Evolutionary conservation across 2,113 vertebrate species (phyloP).

Genomic region (Bufo bufo): DNA sequence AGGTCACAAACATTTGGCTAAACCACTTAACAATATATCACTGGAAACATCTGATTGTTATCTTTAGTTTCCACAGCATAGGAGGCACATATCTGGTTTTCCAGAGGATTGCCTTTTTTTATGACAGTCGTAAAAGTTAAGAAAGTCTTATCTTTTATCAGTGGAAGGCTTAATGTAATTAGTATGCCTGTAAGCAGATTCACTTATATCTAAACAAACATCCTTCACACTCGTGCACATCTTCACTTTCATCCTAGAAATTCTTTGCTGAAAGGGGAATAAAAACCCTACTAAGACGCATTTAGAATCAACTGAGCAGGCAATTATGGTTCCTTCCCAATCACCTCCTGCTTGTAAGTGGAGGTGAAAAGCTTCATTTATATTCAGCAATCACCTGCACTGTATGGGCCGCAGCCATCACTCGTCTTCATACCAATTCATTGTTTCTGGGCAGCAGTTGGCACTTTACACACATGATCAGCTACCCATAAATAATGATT

Average conservation of each 20-base stretch:
- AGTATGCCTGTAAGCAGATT: not conserved
- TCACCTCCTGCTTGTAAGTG: too few species aligned
- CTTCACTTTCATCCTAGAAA: not conserved
- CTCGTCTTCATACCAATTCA: too few species aligned
- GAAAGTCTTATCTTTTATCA: slow-evolving; percentile 1
- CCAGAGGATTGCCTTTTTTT: slow-evolving; percentile 14
- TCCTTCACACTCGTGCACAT: not conserved
- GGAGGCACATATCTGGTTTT: not conserved
- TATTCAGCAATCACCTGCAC: too few species aligned
- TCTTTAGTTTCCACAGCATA: not conserved
- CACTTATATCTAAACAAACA: slow-evolving; percentile 16
- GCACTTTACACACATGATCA: too few species aligned
- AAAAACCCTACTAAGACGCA: too few species aligned
- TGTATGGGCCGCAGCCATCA: too few species aligned
- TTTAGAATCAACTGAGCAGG: too few species aligned
- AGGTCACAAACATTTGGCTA: not conserved
- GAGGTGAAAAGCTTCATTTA: too few species aligned
- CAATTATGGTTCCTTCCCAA: too few species aligned
- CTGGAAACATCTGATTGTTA: not conserved
- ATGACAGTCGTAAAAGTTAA: slow-evolving; percentile 23
- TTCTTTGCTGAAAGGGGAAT: not conserved
- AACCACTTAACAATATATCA: not conserved
- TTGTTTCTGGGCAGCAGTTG: too few species aligned
- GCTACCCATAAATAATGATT: too few species aligned
- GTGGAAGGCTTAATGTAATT: slow-evolving; percentile 18